Base-by-base conservation (phyloP, 2,888 invertebrate species). In the Leptopilina syphax region DNA sequence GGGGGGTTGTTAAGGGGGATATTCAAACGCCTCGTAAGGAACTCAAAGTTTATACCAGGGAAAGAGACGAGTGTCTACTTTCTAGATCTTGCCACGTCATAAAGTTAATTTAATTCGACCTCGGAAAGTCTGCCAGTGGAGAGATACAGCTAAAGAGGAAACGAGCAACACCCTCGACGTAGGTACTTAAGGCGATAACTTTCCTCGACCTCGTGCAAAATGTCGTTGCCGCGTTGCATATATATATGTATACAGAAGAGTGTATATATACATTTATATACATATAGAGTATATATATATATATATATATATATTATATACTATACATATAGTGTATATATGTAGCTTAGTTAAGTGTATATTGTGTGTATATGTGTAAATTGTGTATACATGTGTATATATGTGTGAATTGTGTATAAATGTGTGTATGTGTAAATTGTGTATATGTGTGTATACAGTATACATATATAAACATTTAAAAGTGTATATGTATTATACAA, bases 41-140 rank as follows among this genome's bases (percentile, higher is more conserved):
- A 27, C 12, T 18, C 6, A 7, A 47, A 70, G 68, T 54, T 54
- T 70, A 70, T 54, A 54, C 24, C 34, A 7, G 65, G 65, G 27
- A 65, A 34, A 24, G 18, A 63, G 6, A 65, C 34, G 34, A 65
- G 65, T 65, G 65, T 65, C 50, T 70, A 54, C 50, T 70, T 70
- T 54, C 47, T 70, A 54, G 50, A 70, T 70, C 68, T 50, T 50
- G 24, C 50, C 68, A 70, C 50, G 27, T 54, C 68, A 70, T 70
- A 68, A 70, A 81, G 67, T 81, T 80, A 80, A 82, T 83, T 80
- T 80, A 83, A 82, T 81, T 82, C 76, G 81, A 81, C 77, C 80
- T 79, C 70, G 76, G 63, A 60, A 80, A 79, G 79, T 79, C 76
- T 68, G 68, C 18, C 50, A 68, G 68, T 50, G 79, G 66, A 18